Evolutionary conservation across 1,140 invertebrate genomes (phyloP), one percentile per base, ranked within the genome.

Genomic region (Nebria ingens): DNA sequence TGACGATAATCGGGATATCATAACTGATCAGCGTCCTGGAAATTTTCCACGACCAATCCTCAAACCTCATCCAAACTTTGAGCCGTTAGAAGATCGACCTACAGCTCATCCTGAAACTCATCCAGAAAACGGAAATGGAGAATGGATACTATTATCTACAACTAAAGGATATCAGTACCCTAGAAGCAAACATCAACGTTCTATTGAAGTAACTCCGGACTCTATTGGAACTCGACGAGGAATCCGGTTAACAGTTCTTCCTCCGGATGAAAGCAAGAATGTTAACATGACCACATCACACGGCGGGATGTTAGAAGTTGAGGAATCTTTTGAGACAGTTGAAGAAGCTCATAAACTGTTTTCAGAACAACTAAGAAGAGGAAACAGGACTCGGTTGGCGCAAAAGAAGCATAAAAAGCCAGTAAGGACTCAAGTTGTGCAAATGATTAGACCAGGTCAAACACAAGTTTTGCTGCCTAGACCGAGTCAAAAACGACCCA

Each of bases 141-240:
- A 86, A 55, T 89, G 86, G 86, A 78, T 89, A 1, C 69, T 89
- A 0, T 64, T 89, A 3, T 87, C 86, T 0, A 86, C 84, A 1
- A 87, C 85, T 9, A 84, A 85, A 68, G 86, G 85, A 9, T 87
- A 86, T 70, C 59, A 74, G 63, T 60, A 62, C 68, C 62, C 73
- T 54, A 64, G 4, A 17, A 73, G 61, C 62, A 76, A 71, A 58
- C 69, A 71, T 11, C 72, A 75, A 65, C 58, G 73, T 56, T 75
- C 71, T 6, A 52, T 80, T 54, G 9, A 71, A 63, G 51, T 65
- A 61, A 61, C 57, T 21, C 50, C 56, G 1, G 68, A 68, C 20
- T 45, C 68, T 2, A 64, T 76, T 52, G 68, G 67, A n/a, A 71
- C 71, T 54, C 75, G 77, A 59, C 73, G 75, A 68, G 71, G 79